Percentiles rank a stretch among this genome's conserved stretches.
These are phyloP conservation scores for Gorsachius magnificus DNA, from an alignment of 2,797 vertebrate species.

Conservation along the genomic window DNA sequence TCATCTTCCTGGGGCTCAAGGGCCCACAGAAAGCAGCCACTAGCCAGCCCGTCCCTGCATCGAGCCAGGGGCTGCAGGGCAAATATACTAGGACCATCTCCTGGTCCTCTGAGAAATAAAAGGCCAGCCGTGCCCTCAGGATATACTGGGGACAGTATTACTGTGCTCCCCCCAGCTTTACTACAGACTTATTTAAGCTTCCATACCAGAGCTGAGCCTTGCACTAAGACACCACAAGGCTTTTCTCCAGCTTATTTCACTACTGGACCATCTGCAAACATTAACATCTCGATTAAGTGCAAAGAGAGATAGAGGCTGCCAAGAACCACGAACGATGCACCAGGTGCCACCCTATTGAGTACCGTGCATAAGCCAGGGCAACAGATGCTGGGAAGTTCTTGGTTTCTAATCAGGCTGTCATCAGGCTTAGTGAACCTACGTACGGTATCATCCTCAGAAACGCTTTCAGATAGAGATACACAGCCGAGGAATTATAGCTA, in stretches of 20 bases:
- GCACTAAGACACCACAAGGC: not conserved
- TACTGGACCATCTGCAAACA: not conserved
- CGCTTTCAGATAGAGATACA: not conserved
- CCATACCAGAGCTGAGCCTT: not conserved
- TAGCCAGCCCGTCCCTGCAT: not conserved
- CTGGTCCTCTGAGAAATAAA: not conserved
- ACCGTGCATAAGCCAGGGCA: accelerated
- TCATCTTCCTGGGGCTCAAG: not conserved
- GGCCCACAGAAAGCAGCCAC: not conserved
- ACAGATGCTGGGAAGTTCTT: not conserved
- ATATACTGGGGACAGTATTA: not conserved
- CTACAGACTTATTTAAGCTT: not conserved
- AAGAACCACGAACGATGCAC: accelerated
- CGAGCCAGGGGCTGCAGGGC: not conserved
- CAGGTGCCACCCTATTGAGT: not conserved
- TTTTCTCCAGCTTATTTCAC: not conserved
- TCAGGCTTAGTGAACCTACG: not conserved
- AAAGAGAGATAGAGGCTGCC: not conserved
- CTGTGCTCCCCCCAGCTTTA: not conserved
- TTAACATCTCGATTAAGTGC: not conserved
- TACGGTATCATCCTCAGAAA: not conserved
- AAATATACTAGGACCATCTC: not conserved
- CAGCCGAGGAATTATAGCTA: not conserved
- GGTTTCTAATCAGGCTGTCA: not conserved
- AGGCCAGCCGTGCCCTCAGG: not conserved